Percentiles rank a stretch among this genome's conserved stretches.
These are phyloP conservation scores for Vimba vimba DNA, from an alignment of 2,113 vertebrate species.

Conservation along the genomic window DNA sequence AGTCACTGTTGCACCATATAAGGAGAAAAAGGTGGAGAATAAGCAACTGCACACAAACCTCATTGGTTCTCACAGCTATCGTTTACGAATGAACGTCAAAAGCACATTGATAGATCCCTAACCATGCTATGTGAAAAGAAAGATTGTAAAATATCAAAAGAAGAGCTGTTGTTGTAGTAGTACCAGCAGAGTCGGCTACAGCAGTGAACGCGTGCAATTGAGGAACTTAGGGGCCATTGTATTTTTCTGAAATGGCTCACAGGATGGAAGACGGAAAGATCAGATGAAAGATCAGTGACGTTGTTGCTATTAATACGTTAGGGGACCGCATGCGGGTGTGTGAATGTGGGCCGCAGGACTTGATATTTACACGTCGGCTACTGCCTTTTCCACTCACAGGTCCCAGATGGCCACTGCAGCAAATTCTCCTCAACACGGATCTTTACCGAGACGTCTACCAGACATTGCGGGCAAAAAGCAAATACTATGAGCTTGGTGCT, in stretches of 20 bases:
- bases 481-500: constrained; percentile 42
- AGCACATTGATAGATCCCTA: neutral
- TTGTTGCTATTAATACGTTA: constrained; percentile 4
- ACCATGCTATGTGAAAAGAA: neutral
- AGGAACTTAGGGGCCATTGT: neutral
- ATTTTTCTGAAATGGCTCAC: neutral
- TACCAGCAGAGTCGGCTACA: neutral
- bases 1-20: neutral
- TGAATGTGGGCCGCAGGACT: constrained; percentile 25
- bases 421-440: constrained; percentile 34
- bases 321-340: neutral
- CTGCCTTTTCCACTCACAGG: constrained; percentile 44
- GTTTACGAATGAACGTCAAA: neutral
- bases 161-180: neutral
- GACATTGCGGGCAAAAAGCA: constrained; percentile 32
- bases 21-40: neutral
- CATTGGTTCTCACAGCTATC: neutral
- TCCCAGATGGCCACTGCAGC: constrained; percentile 48
- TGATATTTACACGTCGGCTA: constrained; percentile 56
- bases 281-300: neutral
- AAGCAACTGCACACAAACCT: neutral
- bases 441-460: constrained; percentile 32
- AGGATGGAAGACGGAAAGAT: neutral
- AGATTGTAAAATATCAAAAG: neutral
- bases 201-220: neutral